phyloP scores from a whole-genome alignment of 2,888 invertebrate genomes.

The Drosophila kambysellisi region DNA sequence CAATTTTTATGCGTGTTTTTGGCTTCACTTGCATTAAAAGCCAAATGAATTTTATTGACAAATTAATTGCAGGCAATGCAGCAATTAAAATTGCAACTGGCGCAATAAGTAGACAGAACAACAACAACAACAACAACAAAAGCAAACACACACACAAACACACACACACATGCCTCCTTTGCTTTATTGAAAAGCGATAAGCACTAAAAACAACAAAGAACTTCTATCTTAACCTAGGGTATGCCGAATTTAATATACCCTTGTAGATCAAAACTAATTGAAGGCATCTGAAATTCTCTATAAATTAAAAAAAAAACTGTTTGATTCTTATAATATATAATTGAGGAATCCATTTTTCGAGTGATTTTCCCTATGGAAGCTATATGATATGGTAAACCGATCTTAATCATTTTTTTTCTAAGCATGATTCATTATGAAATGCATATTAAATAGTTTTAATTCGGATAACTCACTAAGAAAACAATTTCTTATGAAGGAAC shows the following conservation, averaged over 20 bases:
- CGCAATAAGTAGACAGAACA: conserved; percentile 18
- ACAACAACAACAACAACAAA: not conserved
- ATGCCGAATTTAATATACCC: not conserved
- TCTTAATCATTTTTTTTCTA: no score
- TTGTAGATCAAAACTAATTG: not conserved
- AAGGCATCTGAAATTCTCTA: no score
- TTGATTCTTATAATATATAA: no score
- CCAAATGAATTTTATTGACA: conserved; percentile 84
- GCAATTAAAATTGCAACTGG: conserved; percentile 72
- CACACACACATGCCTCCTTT: not conserved
- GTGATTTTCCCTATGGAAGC: no score
- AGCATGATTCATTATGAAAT: no score
- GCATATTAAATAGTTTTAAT: no score
- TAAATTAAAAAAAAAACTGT: no score
- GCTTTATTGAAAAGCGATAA: not conserved
- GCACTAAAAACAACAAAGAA: not conserved
- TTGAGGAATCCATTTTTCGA: no score
- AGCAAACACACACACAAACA: not conserved
- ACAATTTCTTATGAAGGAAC: no score
- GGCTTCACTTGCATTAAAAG: conserved; percentile 68
- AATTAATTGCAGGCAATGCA: conserved; percentile 82
- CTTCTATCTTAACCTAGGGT: not conserved
- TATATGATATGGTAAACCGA: no score
- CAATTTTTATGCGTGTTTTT: conserved; percentile 47
- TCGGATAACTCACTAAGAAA: no score